Evolutionary conservation across 2,888 invertebrate genomes (phyloP).

Genomic region (Stomorhina lunata): DNA sequence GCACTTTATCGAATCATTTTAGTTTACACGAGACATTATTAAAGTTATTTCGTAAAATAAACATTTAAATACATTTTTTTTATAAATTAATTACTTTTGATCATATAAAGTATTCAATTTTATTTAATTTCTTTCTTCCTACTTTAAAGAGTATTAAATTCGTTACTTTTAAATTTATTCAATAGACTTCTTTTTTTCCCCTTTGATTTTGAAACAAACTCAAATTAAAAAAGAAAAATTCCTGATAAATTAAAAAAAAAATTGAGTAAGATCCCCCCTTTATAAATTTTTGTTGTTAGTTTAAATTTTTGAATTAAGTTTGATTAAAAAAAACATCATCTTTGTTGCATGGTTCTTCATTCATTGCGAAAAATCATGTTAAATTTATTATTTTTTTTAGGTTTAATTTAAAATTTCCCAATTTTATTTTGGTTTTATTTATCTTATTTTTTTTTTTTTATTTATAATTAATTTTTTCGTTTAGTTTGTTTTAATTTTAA

Average conservation of each 20-base stretch:
- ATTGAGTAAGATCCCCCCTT: slow-evolving; percentile 31
- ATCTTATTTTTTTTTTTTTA: background rate
- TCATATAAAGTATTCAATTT: background rate
- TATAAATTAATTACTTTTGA: background rate
- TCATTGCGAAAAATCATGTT: slow-evolving; percentile 28
- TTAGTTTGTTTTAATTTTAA: background rate
- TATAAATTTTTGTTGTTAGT: slow-evolving; percentile 52
- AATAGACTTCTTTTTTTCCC: slow-evolving; percentile 41
- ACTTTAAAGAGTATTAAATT: slow-evolving; percentile 20
- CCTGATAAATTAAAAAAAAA: slow-evolving; percentile 9
- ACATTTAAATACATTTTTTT: background rate
- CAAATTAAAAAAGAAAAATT: background rate
- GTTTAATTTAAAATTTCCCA: background rate
- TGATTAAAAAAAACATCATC: slow-evolving; percentile 47
- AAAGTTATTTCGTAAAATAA: slow-evolving; percentile 32
- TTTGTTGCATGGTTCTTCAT: slow-evolving; percentile 38
- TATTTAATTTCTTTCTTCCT: slow-evolving; percentile 17
- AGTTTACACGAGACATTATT: slow-evolving; percentile 52
- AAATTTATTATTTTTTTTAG: background rate
- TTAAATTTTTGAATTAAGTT: slow-evolving; percentile 30
- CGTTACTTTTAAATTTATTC: slow-evolving; percentile 38
- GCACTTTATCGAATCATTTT: slow-evolving; percentile 55
- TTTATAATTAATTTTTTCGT: background rate
- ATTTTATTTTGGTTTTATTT: slow-evolving; percentile 12
- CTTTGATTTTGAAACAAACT: slow-evolving; percentile 13